Evolutionary conservation across 2,113 vertebrate species (phyloP), one percentile per base, ranked within the genome.

Genomic region (Clupea harengus): DNA sequence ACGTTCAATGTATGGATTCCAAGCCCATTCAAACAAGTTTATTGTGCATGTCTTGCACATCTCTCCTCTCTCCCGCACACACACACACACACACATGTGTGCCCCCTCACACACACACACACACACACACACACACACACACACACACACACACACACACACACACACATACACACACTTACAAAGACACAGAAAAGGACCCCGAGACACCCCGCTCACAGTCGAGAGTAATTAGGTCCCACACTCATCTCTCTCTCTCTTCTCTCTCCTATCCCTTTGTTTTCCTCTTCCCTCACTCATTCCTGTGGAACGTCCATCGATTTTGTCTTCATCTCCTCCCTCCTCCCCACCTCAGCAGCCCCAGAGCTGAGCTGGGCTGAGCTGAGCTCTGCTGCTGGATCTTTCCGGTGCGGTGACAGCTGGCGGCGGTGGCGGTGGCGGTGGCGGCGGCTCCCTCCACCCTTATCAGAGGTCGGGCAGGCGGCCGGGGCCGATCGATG

Each of bases 171-270:
- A 72, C 64, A 72, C 9, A 28, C 25, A 72, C 64, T 6, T 28
- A 6, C 60, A 67, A n/a, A 67, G 22, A n/a, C 60, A 67, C 60
- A 25, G 17, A 15, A 60, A 60, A 60, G 54, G 18, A 22, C 54
- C 54, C 18, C 18, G 4, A 60, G 54, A 60, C 54, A 22, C 18
- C 54, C 22, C 18, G 5, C 18, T 60, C 54, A 60, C n/a, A 28
- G 25, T 28, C 8, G n/a, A 47, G 84, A 82, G 84, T 82, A 60
- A 82, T 85, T 82, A 83, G 45, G 15, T 44, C 44, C 25, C 80
- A 75, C 60, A 75, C 72, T 39, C 25, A 64, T 64, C 32, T 45
- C 28, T 25, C 39, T 86, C 28, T n/a, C 47, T 84, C 47, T 85
- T 83, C 20, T 39, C 15, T 52, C 45, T 20, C 22, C 75, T 84